Base-by-base conservation (phyloP, 2,888 invertebrate genomes). In the Pocota personata region DNA sequence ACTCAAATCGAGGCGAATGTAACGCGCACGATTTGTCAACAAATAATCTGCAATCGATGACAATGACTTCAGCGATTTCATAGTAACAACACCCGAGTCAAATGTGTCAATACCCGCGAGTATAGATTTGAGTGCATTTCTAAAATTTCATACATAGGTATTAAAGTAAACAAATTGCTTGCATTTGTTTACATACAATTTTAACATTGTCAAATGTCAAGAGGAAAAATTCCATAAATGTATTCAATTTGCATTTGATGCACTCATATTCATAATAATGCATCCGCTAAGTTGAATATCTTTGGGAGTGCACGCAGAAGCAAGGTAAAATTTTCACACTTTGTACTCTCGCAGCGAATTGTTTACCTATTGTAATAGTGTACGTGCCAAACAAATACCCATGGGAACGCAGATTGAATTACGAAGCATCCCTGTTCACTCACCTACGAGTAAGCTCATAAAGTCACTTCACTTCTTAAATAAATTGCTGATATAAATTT, bases 401-500 rank as follows among this genome's bases (percentile, higher is more conserved):
- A 69, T 40, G 10, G 27, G 16, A n/a, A 30, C 10, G 8, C 14
- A 67, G 14, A 52, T 67, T 35, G 7, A 21, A 52, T 40, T 40
- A 37, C 14, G 67, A 52, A 43, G 30, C 57, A 46, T 35, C 71
- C 57, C 43, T 35, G 57, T 16, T 52, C 19, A 69, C 12, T 32
- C 43, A 71, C 55, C 55, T 77, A 7, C 2, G 3, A 30, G 30
- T 3, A 57, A 82, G 58, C 37, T 67, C 5, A 78, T 46, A 46
- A 78, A 71, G 48, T 72, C 37, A 58, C 50, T 64, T 48, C 27
- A 24, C 24, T 27, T 52, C 66, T 21, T 37, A 48, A 67, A 83
- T 83, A 83, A 78, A 83, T 77, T 52, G 83, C 52, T 21, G 73
- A 73, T 21, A 35, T 32, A 3, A 46, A 46, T 48, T 73, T 78